phyloP scores from a whole-genome alignment of 2,797 vertebrate species.

The Gymnoscopelus braueri region DNA sequence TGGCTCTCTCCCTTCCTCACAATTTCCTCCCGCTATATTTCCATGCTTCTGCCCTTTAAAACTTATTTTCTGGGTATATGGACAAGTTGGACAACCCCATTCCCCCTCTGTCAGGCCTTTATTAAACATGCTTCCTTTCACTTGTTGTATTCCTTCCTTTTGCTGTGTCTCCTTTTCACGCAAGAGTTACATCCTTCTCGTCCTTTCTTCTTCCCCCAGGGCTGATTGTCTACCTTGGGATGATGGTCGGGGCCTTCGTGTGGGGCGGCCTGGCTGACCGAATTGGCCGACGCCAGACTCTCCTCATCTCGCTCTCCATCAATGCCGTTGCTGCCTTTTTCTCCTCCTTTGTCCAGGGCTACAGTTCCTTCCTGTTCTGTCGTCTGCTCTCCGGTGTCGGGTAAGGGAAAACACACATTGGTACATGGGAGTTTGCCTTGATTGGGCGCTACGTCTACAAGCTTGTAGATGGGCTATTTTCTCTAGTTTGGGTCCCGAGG shows the following conservation, averaged over 20 bases:
- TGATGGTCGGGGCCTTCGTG: constrained; percentile 97
- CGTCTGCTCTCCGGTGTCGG: constrained; percentile 93
- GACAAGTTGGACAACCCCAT: neutral
- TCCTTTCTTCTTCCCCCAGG: constrained; percentile 74
- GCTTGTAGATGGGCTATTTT: too few relatives aligned
- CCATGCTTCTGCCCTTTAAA: neutral
- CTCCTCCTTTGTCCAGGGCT: constrained; percentile 98
- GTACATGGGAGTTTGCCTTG: too few relatives aligned
- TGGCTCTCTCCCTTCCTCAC: constrained; percentile 16
- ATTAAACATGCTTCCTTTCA: too few relatives aligned
- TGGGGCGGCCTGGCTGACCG: constrained; percentile 96
- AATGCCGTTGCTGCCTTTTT: constrained; percentile 98
- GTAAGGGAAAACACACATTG: constrained; percentile 77
- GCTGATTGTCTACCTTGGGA: constrained; percentile 96
- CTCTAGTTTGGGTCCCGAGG: too few relatives aligned
- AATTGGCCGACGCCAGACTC: constrained; percentile 92
- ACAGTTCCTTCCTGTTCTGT: constrained; percentile 95
- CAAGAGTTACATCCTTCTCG: neutral
- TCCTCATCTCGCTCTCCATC: constrained; percentile 98
- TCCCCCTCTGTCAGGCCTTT: neutral
- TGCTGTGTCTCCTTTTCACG: neutral
- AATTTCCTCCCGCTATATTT: neutral
- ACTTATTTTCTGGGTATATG: too few relatives aligned
- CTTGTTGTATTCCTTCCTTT: neutral
- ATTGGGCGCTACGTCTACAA: too few relatives aligned